Evolutionary conservation across 2,888 invertebrate genomes (phyloP), one percentile per base, ranked within the genome.

Genomic region (Luffia ferchaultella): DNA sequence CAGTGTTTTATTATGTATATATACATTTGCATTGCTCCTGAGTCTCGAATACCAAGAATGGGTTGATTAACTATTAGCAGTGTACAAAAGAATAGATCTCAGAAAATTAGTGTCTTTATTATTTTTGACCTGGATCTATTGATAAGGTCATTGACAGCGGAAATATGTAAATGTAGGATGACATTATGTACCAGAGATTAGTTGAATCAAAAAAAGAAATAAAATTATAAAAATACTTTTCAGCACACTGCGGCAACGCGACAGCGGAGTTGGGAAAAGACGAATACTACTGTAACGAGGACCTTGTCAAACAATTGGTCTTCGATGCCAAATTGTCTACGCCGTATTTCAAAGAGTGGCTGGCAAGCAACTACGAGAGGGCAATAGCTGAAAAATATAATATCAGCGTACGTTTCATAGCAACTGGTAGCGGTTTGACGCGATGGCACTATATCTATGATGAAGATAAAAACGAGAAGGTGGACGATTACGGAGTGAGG

Each of bases 391-490:
- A 85, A 49, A 73, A 77, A 44, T 95, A 93, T 62, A 90, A 91
- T 55, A 91, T 92, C 2, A 90, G 89, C 43, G 75, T 94, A 16
- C 86, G 94, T 45, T 96, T 94, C 68, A 90, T 95, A 18, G 92
- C 95, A 0, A 96, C 96, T 0, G 92, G 95, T 70, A 95, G 95
- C 63, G 96, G 96, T 0, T 75, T 96, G 1, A 95, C 95, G 0
- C 85, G 95, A 49, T 96, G 96, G 95, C 92, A 95, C 68, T 90
- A 91, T 58, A 87, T 91, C 45, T 85, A 84, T 52, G 87, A 87
- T 42, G 83, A 86, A 42, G 74, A 85, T 16, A 89, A 88, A 60
- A 87, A 86, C 53, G 83, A 83, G 54, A 54, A 60, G 18, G 77
- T 83, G 0, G 66, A 73, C 50, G 75, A 76, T 43, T 57, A 62